These are phyloP conservation scores for Murina feae DNA, from an alignment of 2,113 vertebrate species.

Conservation along the genomic window DNA sequence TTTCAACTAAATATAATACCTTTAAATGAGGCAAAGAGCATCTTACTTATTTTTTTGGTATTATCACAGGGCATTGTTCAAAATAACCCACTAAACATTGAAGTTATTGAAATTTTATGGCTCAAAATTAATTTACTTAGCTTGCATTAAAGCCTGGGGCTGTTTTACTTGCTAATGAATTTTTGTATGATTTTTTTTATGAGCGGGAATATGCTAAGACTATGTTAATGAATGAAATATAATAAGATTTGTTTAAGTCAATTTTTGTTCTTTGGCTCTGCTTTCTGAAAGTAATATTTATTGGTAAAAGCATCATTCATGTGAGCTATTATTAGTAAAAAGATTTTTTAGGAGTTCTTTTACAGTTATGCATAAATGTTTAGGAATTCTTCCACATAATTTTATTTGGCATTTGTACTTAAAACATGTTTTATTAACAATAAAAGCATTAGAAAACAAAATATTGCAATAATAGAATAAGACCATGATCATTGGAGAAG, in stretches of 20 bases:
- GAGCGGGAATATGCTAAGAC: constrained; percentile 37
- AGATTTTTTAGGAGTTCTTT: constrained; percentile 48
- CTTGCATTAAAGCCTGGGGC: constrained; percentile 32
- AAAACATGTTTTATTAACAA: constrained; percentile 53
- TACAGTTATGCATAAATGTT: constrained; percentile 65
- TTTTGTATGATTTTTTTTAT: constrained; percentile 32
- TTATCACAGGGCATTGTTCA: neutral
- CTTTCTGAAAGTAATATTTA: constrained; percentile 19
- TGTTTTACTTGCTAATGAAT: constrained; percentile 57
- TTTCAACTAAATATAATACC: neutral
- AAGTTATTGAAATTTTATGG: constrained; percentile 31
- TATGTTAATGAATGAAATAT: constrained; percentile 41
- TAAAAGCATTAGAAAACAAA: constrained; percentile 46
- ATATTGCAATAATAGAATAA: constrained; percentile 14
- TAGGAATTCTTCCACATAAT: constrained; percentile 29
- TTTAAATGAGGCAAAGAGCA: neutral
- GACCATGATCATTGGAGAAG: neutral
- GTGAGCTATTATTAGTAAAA: constrained; percentile 57
- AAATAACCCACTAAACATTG: constrained; percentile 9
- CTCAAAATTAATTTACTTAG: constrained; percentile 64
- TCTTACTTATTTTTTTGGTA: constrained; percentile 20
- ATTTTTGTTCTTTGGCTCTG: constrained; percentile 23
- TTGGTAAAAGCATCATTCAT: constrained; percentile 39
- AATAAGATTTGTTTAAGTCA: neutral
- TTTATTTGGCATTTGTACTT: constrained; percentile 66